phyloP scores from a whole-genome alignment of 2,888 invertebrate genomes.

The Agyllia agylla region DNA sequence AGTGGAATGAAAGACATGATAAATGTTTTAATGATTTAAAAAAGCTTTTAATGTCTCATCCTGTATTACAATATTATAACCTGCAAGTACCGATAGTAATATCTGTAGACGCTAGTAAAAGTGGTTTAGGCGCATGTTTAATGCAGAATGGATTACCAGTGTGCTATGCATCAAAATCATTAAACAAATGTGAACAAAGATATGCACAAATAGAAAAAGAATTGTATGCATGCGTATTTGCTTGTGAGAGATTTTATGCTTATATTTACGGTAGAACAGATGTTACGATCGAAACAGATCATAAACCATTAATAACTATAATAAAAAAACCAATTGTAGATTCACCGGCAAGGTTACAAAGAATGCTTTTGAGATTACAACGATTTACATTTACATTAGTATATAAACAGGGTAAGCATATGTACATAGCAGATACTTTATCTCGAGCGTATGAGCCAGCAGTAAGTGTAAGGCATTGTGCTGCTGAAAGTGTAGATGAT shows the following conservation, averaged over 20 bases:
- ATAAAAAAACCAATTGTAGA: constrained; percentile 65
- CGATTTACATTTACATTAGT: constrained; percentile 58
- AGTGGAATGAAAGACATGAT: constrained; percentile 2
- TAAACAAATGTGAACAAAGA: constrained; percentile 32
- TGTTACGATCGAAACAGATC: constrained; percentile 37
- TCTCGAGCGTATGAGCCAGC: constrained; percentile 26
- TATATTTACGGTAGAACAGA: constrained; percentile 36
- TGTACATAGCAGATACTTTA: constrained; percentile 59
- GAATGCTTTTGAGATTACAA: constrained; percentile 46
- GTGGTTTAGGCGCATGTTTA: constrained; percentile 64
- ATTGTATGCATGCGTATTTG: constrained; percentile 38
- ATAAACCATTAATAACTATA: constrained; percentile 43
- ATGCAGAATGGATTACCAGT: constrained; percentile 50
- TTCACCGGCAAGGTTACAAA: constrained; percentile 26
- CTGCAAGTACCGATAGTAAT: not conserved
- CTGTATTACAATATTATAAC: constrained; percentile 9
- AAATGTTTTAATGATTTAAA: not conserved
- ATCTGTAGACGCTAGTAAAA: constrained; percentile 55
- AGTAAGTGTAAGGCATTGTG: not conserved
- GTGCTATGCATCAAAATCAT: constrained; percentile 37
- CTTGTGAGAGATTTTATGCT: constrained; percentile 40
- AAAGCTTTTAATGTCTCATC: not conserved
- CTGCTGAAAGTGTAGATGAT: not conserved
- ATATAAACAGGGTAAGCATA: constrained; percentile 58
- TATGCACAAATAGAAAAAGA: constrained; percentile 52